Evolutionary conservation across 2,888 invertebrate species (phyloP).

Genomic region (Heteromyza rotundicornis): DNA sequence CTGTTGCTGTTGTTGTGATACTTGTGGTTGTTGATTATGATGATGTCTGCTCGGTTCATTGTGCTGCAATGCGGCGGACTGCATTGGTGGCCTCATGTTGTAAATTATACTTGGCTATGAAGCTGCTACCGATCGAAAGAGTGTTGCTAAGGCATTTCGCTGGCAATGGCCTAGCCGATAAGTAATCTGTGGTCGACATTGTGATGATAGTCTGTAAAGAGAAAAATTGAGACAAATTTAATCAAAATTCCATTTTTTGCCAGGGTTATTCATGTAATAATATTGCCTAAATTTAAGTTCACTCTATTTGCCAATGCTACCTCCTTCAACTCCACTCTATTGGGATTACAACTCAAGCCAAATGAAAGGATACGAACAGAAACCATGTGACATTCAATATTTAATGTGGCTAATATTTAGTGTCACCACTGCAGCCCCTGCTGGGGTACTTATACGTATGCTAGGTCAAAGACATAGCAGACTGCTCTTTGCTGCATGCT

Average conservation of each 20-base stretch:
- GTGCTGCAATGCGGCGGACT: constrained; percentile 51
- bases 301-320: too few relatives aligned
- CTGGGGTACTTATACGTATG: too few relatives aligned
- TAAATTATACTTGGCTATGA: constrained; percentile 24
- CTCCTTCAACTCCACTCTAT: too few relatives aligned
- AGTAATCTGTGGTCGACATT: constrained; percentile 39
- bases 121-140: constrained; percentile 11
- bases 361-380: too few relatives aligned
- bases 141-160: constrained; percentile 12
- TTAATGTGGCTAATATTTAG: too few relatives aligned
- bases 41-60: constrained; percentile 40
- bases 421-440: too few relatives aligned
- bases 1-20: constrained; percentile 14
- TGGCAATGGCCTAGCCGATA: constrained; percentile 39
- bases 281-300: too few relatives aligned
- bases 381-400: too few relatives aligned
- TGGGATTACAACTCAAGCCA: too few relatives aligned
- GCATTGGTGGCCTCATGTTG: constrained; percentile 56
- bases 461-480: background rate
- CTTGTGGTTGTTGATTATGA: constrained; percentile 31
- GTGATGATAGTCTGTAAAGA: constrained; percentile 34
- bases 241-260: too few relatives aligned
- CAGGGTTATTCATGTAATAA: too few relatives aligned
- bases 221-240: too few relatives aligned
- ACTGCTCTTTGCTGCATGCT: background rate